These are phyloP conservation scores for Rhopilema esculentum DNA, from an alignment of 30 jellyfish, hydroid and myxozoan genomes.

Conservation along the genomic window DNA sequence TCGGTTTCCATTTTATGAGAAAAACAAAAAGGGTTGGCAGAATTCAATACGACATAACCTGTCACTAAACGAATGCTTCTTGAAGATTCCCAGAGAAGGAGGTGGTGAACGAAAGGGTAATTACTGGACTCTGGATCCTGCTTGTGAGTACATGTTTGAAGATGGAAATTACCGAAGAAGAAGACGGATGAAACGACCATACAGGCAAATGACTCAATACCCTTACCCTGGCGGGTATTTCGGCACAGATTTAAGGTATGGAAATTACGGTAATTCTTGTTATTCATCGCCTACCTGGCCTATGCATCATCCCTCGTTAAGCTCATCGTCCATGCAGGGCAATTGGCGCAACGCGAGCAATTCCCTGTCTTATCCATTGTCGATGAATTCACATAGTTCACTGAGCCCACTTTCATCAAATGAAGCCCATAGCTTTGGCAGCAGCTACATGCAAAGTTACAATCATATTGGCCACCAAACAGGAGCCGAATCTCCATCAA, in stretches of 20 bases:
- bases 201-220: slow-evolving; percentile 78
- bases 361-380: slow-evolving; percentile 59
- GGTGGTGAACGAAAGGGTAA: slow-evolving; percentile 97
- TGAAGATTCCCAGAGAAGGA: slow-evolving; percentile 95
- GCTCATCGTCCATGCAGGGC: slow-evolving; percentile 72
- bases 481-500: slow-evolving; percentile 66
- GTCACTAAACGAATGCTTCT: slow-evolving; percentile 91
- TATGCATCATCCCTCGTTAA: slow-evolving; percentile 31
- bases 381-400: slow-evolving; percentile 67
- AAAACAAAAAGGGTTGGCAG: slow-evolving; percentile 99
- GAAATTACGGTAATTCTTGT: slow-evolving; percentile 56
- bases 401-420: slow-evolving; percentile 72
- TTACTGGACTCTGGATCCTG: slow-evolving; percentile 97
- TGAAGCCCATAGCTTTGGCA: slow-evolving; percentile 67
- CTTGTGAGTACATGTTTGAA: slow-evolving; percentile 98
- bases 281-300: slow-evolving; percentile 71
- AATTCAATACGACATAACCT: slow-evolving; percentile 95
- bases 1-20: slow-evolving; percentile 92
- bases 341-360: slow-evolving; percentile 75
- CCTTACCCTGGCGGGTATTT: slow-evolving; percentile 75
- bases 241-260: slow-evolving; percentile 65
- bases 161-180: slow-evolving; percentile 96
- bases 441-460: slow-evolving; percentile 75
- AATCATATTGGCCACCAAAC: slow-evolving; percentile 63
- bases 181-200: slow-evolving; percentile 96